Evolutionary conservation across 2,113 vertebrate species (phyloP).

Genomic region (Spizaetus ornatus): DNA sequence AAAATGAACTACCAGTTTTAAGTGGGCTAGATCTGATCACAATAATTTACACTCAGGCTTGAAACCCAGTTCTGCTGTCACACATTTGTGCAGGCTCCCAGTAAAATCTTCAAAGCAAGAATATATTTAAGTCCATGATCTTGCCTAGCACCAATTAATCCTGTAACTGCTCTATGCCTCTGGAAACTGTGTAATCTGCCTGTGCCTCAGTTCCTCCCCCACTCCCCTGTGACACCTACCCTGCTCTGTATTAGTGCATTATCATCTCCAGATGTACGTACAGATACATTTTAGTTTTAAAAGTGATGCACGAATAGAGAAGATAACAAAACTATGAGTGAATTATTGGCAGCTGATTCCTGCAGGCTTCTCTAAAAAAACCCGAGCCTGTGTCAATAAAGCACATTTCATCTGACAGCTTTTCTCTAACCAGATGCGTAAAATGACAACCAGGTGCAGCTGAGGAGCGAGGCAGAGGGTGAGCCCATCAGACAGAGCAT

Average conservation of each 20-base stretch:
- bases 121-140: constrained; percentile 50
- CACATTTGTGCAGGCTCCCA: constrained; percentile 33
- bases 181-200: constrained; percentile 35
- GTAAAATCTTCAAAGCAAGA: constrained; percentile 57
- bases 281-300: neutral
- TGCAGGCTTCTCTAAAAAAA: neutral
- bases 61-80: constrained; percentile 36
- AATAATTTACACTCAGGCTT: constrained; percentile 22
- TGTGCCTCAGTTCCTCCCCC: constrained; percentile 17
- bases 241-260: neutral
- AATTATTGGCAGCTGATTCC: neutral
- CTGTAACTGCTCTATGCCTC: constrained; percentile 43
- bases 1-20: constrained; percentile 54
- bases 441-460: neutral
- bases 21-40: constrained; percentile 47
- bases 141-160: constrained; percentile 46
- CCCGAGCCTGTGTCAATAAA: neutral
- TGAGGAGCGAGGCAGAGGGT: neutral
- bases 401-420: neutral
- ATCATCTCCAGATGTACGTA: neutral
- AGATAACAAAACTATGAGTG: neutral
- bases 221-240: neutral
- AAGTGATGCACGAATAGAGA: neutral
- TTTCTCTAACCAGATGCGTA: neutral
- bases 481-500: neutral